These are phyloP conservation scores for Epinephelus malabaricus DNA, from an alignment of 2,797 vertebrate species.

Conservation along the genomic window DNA sequence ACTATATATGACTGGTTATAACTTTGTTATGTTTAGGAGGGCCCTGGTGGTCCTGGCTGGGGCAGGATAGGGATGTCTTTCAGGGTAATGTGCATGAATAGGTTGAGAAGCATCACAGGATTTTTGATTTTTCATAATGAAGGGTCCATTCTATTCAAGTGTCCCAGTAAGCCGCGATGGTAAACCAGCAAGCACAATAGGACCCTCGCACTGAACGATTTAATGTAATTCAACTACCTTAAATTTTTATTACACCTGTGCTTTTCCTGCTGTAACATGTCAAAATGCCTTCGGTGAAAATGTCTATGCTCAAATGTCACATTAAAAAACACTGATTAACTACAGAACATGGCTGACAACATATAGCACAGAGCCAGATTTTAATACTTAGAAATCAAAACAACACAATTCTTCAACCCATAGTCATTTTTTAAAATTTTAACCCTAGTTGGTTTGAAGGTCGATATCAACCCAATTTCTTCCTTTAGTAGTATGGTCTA, in stretches of 20 bases:
- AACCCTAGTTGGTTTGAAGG: too few relatives aligned
- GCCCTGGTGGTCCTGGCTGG: too few relatives aligned
- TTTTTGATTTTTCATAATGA: neutral
- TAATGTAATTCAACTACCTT: neutral
- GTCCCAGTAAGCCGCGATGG: too few relatives aligned
- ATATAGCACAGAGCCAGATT: neutral
- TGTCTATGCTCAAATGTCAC: neutral
- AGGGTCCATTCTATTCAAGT: too few relatives aligned
- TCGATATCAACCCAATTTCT: too few relatives aligned
- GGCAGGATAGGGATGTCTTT: too few relatives aligned
- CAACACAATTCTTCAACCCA: neutral
- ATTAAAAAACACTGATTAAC: neutral
- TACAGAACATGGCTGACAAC: neutral
- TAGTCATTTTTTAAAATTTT: neutral
- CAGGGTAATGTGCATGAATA: neutral
- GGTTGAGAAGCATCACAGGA: neutral
- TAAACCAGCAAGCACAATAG: too few relatives aligned
- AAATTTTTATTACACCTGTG: neutral
- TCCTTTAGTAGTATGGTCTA: too few relatives aligned
- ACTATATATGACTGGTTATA: too few relatives aligned
- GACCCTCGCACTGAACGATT: neutral
- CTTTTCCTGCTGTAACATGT: slow-evolving; percentile 3
- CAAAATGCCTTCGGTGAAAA: neutral
- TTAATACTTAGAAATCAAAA: neutral
- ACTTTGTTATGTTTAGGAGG: too few relatives aligned